Conservation (phyloP, 2,113 vertebrate species). For the Cynopterus brachyotis region DNA sequence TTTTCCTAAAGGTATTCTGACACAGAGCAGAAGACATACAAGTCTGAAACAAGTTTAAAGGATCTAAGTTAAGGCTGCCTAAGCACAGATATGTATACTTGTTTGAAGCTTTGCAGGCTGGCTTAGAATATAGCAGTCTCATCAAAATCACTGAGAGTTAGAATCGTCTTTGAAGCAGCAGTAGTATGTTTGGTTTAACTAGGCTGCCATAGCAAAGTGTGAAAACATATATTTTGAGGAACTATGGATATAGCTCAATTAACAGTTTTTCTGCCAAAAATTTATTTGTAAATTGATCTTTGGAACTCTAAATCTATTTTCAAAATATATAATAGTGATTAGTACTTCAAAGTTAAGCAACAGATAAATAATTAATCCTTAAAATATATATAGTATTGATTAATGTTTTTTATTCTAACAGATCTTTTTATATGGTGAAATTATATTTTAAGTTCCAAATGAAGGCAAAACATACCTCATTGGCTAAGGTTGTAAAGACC, state of each 20-base stretch:
- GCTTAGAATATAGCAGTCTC: background rate
- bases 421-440: background rate
- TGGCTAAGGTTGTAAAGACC: rapidly evolving
- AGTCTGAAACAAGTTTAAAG: conserved; percentile 2
- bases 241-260: background rate
- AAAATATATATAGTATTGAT: background rate
- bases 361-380: background rate
- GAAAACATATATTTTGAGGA: conserved; percentile 20
- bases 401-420: background rate
- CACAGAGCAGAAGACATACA: background rate
- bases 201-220: background rate
- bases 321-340: conserved; percentile 8
- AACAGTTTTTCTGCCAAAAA: conserved; percentile 41
- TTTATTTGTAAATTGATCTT: conserved; percentile 8
- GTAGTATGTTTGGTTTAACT: background rate
- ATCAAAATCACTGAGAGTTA: background rate
- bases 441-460: background rate
- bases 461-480: background rate
- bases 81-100: background rate
- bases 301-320: conserved; percentile 9
- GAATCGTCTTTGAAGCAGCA: background rate
- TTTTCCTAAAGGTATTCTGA: conserved; percentile 6
- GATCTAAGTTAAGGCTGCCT: conserved; percentile 19
- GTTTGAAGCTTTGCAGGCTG: background rate
- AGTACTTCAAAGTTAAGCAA: background rate